Conservation (phyloP, 2,888 invertebrate genomes). For the Griposia aprilina region DNA sequence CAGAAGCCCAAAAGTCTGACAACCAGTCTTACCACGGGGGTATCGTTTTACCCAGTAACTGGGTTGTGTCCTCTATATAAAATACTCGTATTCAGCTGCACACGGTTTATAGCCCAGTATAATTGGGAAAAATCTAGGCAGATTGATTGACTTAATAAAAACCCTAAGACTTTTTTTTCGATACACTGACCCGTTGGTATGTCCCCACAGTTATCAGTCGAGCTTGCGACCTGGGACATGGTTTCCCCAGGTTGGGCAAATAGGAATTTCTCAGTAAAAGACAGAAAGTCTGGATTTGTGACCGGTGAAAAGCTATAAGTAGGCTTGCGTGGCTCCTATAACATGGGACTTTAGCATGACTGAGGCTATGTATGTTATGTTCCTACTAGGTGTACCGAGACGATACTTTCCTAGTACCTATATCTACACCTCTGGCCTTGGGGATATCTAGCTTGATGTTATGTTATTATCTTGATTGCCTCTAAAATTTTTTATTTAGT, state of each 20-base stretch:
- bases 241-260: not conserved
- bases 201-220: no score
- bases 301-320: not conserved
- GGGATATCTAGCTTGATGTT: not conserved
- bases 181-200: not conserved
- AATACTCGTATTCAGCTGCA: not conserved
- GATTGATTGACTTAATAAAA: not conserved
- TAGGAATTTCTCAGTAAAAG: not conserved
- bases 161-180: not conserved
- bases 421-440: no score
- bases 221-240: no score
- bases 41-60: not conserved
- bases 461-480: not conserved
- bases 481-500: conserved; percentile 65
- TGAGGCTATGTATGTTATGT: no score
- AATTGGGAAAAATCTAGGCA: not conserved
- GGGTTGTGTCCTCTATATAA: not conserved
- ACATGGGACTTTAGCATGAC: no score
- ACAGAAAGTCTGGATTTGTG: not conserved
- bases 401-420: no score
- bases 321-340: no score
- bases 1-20: not conserved
- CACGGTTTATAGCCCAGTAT: no score
- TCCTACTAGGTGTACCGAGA: no score
- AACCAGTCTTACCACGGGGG: not conserved